phyloP scores from a whole-genome alignment of 2,888 invertebrate species.

The Troides oblongomaculatus region DNA sequence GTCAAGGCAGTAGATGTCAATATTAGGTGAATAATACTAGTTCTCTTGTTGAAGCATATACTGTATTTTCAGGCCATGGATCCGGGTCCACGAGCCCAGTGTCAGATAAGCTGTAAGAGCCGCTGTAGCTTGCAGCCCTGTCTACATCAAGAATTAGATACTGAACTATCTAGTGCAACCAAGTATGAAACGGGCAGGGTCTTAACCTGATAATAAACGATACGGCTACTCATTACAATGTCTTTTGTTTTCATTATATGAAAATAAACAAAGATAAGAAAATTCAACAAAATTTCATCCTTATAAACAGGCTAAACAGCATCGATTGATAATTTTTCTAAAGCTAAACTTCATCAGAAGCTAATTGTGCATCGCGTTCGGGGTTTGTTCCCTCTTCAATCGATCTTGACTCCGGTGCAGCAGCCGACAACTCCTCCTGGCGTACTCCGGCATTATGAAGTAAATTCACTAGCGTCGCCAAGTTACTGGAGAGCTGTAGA shows the following conservation, averaged over 20 bases:
- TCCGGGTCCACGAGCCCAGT: no score
- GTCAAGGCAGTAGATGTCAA: no score
- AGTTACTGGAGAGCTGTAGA: slow-evolving; percentile 55
- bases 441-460: slow-evolving; percentile 54
- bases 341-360: slow-evolving; percentile 61
- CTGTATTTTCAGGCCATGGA: no score
- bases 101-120: no score
- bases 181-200: no score
- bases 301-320: no score
- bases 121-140: no score
- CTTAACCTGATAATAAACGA: no score
- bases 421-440: slow-evolving; percentile 36
- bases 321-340: neutral
- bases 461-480: slow-evolving; percentile 49
- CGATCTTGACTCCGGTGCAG: slow-evolving; percentile 25
- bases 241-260: neutral
- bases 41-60: no score
- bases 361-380: slow-evolving; percentile 43
- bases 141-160: no score
- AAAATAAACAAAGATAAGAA: neutral
- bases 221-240: neutral
- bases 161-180: no score
- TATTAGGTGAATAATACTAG: no score
- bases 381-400: slow-evolving; percentile 29
- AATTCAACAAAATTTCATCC: neutral